Percentiles rank a stretch among this genome's conserved stretches.
These are phyloP conservation scores for Apeira syringaria DNA, from an alignment of 2,888 invertebrate genomes.

Conservation along the genomic window DNA sequence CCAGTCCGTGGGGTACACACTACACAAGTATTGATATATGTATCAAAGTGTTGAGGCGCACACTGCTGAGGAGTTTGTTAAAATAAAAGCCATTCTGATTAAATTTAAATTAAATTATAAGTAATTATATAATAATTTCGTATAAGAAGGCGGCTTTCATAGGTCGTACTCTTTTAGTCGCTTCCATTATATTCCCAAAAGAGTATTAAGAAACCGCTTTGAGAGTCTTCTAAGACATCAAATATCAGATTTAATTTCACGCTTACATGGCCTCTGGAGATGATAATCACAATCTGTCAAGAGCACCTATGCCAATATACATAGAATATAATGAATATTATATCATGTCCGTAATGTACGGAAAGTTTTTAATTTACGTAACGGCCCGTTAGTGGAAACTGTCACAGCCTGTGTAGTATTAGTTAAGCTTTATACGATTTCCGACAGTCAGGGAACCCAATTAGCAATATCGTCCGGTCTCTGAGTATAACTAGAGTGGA, in stretches of 20 bases:
- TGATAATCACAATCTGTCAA: conserved; percentile 30
- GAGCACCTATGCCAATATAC: conserved; percentile 26
- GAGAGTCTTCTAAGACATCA: conserved; percentile 6
- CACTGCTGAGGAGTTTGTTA: no score
- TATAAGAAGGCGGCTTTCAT: no score
- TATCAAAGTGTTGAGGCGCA: no score
- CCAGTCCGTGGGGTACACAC: no score
- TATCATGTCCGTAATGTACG: conserved; percentile 18
- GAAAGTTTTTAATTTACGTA: conserved; percentile 20
- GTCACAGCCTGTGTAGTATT: conserved; percentile 56
- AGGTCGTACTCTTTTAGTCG: no score
- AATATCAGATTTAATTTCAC: conserved; percentile 22
- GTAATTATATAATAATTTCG: no score
- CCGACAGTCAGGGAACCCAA: conserved; percentile 73
- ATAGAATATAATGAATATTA: conserved; percentile 24
- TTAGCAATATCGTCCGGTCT: conserved; percentile 77
- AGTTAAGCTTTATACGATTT: conserved; percentile 75
- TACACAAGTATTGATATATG: no score
- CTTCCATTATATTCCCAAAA: no score
- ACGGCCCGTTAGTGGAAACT: conserved; percentile 43
- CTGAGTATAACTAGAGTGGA: conserved; percentile 60
- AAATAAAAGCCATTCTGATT: no score
- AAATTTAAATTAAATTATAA: no score
- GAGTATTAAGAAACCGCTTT: no score
- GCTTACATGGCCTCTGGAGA: conserved; percentile 14